These are phyloP conservation scores for human (Homo sapiens) DNA, from an alignment of 2,113 vertebrate genomes.

Conservation along the genomic window DNA sequence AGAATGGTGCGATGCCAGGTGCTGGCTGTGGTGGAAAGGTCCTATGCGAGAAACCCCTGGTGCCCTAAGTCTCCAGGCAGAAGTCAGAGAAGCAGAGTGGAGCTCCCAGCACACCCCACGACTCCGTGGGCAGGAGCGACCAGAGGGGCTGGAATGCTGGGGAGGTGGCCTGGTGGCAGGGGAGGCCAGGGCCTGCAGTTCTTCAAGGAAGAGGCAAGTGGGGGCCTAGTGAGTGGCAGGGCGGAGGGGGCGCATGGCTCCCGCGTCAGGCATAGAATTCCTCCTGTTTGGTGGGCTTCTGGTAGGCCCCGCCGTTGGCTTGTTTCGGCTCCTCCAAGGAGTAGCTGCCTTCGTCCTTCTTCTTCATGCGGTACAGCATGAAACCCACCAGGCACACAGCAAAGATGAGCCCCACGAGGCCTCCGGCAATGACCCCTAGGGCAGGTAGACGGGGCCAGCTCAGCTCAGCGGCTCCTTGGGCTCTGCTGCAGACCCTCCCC, in stretches of 20 bases:
- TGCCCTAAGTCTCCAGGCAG: conserved; percentile 78
- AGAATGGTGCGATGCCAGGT: conserved; percentile 49
- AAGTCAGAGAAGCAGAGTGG: conserved; percentile 75
- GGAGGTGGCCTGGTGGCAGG: conserved; percentile 69
- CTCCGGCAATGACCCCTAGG: conserved; percentile 90
- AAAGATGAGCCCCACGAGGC: conserved; percentile 85
- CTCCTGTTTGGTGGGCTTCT: conserved; percentile 86
- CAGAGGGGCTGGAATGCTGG: conserved; percentile 68
- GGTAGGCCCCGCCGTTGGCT: conserved; percentile 84
- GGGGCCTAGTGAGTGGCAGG: conserved; percentile 79
- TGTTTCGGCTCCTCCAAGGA: conserved; percentile 85
- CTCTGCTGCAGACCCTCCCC: accelerated
- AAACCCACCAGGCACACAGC: conserved; percentile 86
- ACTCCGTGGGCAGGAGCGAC: conserved; percentile 71
- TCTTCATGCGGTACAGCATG: conserved; percentile 92
- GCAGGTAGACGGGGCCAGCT: not conserved
- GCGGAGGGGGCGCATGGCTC: conserved; percentile 40
- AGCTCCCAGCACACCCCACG: not conserved
- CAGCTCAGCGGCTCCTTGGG: not conserved
- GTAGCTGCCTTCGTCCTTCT: conserved; percentile 88
- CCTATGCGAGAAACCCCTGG: conserved; percentile 71
- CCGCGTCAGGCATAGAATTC: conserved; percentile 87
- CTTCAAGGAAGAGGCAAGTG: conserved; percentile 79
- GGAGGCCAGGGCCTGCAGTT: conserved; percentile 83
- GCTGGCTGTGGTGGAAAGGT: conserved; percentile 68